phyloP scores from a whole-genome alignment of 2,797 vertebrate species.

The Epinephelus awoara region DNA sequence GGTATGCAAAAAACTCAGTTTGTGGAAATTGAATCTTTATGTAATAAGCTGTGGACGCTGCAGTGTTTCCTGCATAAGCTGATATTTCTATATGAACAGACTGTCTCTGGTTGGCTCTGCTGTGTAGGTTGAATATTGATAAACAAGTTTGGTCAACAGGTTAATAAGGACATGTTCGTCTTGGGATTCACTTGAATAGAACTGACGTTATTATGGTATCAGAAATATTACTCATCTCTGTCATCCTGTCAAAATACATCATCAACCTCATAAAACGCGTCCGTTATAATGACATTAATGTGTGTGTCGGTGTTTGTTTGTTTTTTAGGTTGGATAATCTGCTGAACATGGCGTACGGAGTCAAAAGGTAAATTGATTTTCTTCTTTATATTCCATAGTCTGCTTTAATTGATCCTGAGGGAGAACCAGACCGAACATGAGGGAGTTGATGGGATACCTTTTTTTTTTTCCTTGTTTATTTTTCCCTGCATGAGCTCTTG shows the following conservation, averaged over 20 bases:
- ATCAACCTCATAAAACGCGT: conserved; percentile 17
- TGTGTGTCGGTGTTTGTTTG: conserved; percentile 30
- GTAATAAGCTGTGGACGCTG: not conserved
- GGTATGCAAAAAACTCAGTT: not conserved
- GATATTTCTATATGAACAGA: not conserved
- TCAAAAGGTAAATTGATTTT: conserved; percentile 93
- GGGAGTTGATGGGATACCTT: conserved; percentile 23
- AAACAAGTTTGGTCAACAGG: conserved; percentile 24
- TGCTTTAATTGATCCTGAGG: conserved; percentile 38
- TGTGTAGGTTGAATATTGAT: conserved; percentile 33
- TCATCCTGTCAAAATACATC: conserved; percentile 55
- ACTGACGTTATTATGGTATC: conserved; percentile 21
- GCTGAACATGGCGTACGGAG: conserved; percentile 99
- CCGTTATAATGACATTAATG: conserved; percentile 21
- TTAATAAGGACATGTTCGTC: conserved; percentile 20
- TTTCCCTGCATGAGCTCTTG: conserved; percentile 26
- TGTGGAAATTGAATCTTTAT: not conserved
- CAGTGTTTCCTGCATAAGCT: not conserved
- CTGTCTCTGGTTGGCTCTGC: conserved; percentile 10
- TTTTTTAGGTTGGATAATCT: conserved; percentile 98
- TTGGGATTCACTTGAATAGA: conserved; percentile 10
- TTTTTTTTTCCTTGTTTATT: conserved; percentile 6
- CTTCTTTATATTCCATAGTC: conserved; percentile 16
- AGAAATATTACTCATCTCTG: conserved; percentile 60
- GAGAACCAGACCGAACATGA: conserved; percentile 23